phyloP scores from a whole-genome alignment of 1,140 invertebrate genomes.

The Thaumetopoea pityocampa region DNA sequence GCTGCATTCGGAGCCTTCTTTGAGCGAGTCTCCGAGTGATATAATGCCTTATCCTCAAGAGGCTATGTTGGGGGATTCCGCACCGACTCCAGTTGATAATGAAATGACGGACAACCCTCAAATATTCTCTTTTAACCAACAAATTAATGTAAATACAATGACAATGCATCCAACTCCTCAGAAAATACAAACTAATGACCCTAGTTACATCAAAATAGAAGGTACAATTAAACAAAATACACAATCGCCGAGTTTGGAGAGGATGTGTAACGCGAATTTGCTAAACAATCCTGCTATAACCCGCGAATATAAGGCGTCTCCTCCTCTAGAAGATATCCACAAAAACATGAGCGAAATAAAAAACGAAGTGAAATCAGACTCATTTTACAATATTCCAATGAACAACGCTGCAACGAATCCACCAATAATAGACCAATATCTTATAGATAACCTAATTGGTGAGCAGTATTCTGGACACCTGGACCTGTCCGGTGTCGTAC shows the following conservation, averaged over 20 bases:
- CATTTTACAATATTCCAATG: slow-evolving; percentile 54
- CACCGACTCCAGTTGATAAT: slow-evolving; percentile 46
- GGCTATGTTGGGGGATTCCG: slow-evolving; percentile 37
- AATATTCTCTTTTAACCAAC: slow-evolving; percentile 62
- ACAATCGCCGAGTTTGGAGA: slow-evolving; percentile 60
- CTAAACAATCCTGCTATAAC: slow-evolving; percentile 47
- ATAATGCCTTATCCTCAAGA: slow-evolving; percentile 57
- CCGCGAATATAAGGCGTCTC: slow-evolving; percentile 63
- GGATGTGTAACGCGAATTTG: slow-evolving; percentile 63
- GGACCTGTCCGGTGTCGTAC: slow-evolving; percentile 46
- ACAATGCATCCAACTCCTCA: slow-evolving; percentile 45
- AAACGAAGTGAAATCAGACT: slow-evolving; percentile 64
- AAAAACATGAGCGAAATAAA: slow-evolving; percentile 69
- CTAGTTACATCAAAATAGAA: slow-evolving; percentile 67
- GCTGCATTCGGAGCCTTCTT: slow-evolving; percentile 45
- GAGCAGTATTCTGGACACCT: slow-evolving; percentile 57
- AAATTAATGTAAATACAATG: slow-evolving; percentile 54
- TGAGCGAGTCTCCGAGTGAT: slow-evolving; percentile 50
- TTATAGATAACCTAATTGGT: slow-evolving; percentile 62
- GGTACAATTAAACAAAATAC: slow-evolving; percentile 66
- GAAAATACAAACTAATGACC: slow-evolving; percentile 57
- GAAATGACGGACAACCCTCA: slow-evolving; percentile 48
- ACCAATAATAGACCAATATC: slow-evolving; percentile 55
- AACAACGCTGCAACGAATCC: slow-evolving; percentile 41
- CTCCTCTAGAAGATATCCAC: slow-evolving; percentile 61